phyloP scores from a whole-genome alignment of 1,140 invertebrate species.

The Uloborus diversus region DNA sequence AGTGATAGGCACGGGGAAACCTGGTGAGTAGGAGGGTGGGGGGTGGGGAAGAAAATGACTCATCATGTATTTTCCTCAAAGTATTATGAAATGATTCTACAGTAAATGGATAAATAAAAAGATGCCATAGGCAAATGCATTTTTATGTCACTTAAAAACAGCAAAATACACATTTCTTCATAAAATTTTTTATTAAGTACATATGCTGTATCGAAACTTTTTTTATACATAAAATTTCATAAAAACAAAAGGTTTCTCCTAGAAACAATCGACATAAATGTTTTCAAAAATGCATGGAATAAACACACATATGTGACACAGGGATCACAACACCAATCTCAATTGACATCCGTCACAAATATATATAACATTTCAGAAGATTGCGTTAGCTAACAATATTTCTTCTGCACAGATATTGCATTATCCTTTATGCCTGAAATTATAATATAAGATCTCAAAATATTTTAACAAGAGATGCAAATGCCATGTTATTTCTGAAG shows the following conservation, averaged over 20 bases:
- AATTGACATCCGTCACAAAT: neutral
- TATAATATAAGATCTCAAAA: neutral
- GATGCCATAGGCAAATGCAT: too few species aligned
- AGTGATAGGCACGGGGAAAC: too few species aligned
- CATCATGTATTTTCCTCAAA: too few species aligned
- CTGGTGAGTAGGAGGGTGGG: too few species aligned
- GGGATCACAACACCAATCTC: slow-evolving; percentile 13
- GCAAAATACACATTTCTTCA: too few species aligned
- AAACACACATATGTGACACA: slow-evolving; percentile 20
- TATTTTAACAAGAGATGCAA: neutral
- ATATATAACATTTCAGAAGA: neutral
- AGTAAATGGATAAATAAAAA: too few species aligned
- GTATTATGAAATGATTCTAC: too few species aligned
- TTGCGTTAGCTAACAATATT: neutral
- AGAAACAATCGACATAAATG: slow-evolving; percentile 35
- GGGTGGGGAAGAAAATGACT: too few species aligned
- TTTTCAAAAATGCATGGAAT: slow-evolving; percentile 29
- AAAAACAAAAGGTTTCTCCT: slow-evolving; percentile 6
- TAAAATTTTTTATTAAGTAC: neutral
- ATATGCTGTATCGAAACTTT: slow-evolving; percentile 13
- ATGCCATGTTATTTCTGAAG: too few species aligned
- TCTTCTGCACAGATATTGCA: neutral
- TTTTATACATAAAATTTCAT: slow-evolving; percentile 37
- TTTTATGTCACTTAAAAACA: too few species aligned
- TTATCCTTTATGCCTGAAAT: neutral